Conservation (phyloP, 2,888 invertebrate species). For the Hypomecis atomaria region DNA sequence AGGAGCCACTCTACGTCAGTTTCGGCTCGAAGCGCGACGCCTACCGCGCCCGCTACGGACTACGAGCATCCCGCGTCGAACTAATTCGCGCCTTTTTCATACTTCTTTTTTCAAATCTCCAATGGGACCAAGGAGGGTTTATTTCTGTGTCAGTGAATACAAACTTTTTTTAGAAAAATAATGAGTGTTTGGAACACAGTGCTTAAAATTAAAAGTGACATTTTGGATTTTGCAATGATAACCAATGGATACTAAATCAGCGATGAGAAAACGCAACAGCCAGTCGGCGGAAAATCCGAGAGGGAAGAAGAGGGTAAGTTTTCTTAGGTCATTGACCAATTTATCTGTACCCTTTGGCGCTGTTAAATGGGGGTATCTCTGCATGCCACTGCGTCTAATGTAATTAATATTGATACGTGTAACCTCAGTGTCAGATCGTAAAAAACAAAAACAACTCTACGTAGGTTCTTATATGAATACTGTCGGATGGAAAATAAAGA, state of each 20-base stretch:
- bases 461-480: not conserved
- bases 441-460: slow-evolving; percentile 8
- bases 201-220: slow-evolving; percentile 27
- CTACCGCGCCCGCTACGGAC: slow-evolving; percentile 47
- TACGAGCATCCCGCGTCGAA: slow-evolving; percentile 44
- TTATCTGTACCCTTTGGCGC: slow-evolving; percentile 31
- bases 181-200: slow-evolving; percentile 35
- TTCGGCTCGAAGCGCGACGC: slow-evolving; percentile 70
- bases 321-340: slow-evolving; percentile 32
- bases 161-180: slow-evolving; percentile 42
- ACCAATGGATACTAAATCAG: slow-evolving; percentile 44
- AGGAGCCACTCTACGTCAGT: slow-evolving; percentile 67
- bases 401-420: slow-evolving; percentile 31
- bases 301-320: slow-evolving; percentile 74
- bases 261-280: slow-evolving; percentile 61
- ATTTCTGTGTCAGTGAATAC: slow-evolving; percentile 37
- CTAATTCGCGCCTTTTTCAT: slow-evolving; percentile 44
- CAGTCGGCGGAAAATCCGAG: slow-evolving; percentile 66
- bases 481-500: not conserved
- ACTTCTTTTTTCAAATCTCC: slow-evolving; percentile 20
- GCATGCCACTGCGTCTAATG: slow-evolving; percentile 21
- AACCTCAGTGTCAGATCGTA: slow-evolving; percentile 24
- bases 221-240: slow-evolving; percentile 37
- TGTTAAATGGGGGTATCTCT: slow-evolving; percentile 27
- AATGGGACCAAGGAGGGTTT: slow-evolving; percentile 30